Conservation (phyloP, 92 coral and sea anemone species). For the Hydrozoanthus gracilis region DNA sequence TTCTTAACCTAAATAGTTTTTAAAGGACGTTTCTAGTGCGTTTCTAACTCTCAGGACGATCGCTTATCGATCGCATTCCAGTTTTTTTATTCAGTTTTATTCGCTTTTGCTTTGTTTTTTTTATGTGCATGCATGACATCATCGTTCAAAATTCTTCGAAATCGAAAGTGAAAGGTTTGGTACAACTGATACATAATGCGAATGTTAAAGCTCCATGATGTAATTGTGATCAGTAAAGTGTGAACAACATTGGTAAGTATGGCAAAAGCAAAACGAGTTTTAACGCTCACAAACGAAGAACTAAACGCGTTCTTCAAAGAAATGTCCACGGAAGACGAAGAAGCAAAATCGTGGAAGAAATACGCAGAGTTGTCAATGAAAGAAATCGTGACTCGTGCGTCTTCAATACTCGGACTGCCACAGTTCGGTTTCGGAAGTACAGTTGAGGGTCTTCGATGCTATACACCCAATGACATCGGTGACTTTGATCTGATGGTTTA, state of each 20-base stretch:
- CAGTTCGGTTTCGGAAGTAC: slow-evolving; percentile 61
- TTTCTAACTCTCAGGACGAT: too few relatives aligned
- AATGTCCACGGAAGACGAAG: slow-evolving; percentile 41
- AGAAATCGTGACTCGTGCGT: neutral
- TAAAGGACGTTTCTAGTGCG: too few relatives aligned
- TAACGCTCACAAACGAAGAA: slow-evolving; percentile 15
- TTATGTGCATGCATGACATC: neutral
- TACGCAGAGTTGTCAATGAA: slow-evolving; percentile 5
- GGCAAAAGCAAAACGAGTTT: slow-evolving; percentile 4
- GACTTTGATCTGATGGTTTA: slow-evolving; percentile 70
- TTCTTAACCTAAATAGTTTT: too few relatives aligned
- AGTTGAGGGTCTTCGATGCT: slow-evolving; percentile 60
- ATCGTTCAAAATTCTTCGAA: neutral
- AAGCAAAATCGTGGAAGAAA: slow-evolving; percentile 1
- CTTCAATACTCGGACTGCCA: neutral
- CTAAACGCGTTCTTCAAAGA: slow-evolving; percentile 46
- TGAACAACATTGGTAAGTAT: neutral
- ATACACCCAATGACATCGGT: slow-evolving; percentile 58
- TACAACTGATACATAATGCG: neutral
- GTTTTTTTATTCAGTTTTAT: too few relatives aligned
- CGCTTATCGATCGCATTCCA: too few relatives aligned
- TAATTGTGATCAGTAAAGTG: neutral
- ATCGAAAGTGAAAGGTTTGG: slow-evolving; percentile 1
- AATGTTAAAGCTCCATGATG: neutral
- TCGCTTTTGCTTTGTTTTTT: too few relatives aligned